phyloP scores from a whole-genome alignment of 1,140 invertebrate genomes.

The Pachyrhynchus sulphureomaculatus region DNA sequence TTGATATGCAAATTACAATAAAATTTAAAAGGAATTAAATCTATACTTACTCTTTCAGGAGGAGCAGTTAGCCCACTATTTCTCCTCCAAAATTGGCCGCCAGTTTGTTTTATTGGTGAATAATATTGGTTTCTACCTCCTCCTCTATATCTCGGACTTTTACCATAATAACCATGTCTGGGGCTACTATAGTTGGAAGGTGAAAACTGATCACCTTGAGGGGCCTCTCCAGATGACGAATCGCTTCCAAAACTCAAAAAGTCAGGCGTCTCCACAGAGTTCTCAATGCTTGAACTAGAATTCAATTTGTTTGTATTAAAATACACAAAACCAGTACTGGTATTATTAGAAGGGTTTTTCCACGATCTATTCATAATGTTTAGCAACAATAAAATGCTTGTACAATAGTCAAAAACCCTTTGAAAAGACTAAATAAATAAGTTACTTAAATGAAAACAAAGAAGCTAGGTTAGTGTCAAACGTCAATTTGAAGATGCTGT shows the following conservation, averaged over 20 bases:
- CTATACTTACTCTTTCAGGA: constrained; percentile 18
- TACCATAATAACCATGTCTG: background rate
- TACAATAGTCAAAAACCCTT: too few relatives aligned
- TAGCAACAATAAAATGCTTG: too few relatives aligned
- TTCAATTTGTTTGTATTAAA: background rate
- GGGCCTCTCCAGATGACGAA: background rate
- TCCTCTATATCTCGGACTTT: background rate
- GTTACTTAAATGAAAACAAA: too few relatives aligned
- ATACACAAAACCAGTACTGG: background rate
- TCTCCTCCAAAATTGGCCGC: background rate
- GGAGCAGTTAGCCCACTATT: background rate
- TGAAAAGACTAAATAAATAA: too few relatives aligned
- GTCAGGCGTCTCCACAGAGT: background rate
- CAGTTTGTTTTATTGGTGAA: background rate
- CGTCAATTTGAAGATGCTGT: too few relatives aligned
- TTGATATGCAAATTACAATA: background rate
- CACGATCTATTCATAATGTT: background rate
- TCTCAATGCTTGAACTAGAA: background rate
- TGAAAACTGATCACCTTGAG: background rate
- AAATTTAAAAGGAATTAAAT: background rate
- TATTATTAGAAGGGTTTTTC: background rate
- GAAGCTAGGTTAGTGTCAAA: too few relatives aligned
- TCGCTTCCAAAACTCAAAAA: background rate
- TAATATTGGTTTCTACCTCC: background rate
- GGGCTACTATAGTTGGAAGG: background rate